phyloP scores from a whole-genome alignment of 2,113 vertebrate species.

The Condylura cristata region DNA sequence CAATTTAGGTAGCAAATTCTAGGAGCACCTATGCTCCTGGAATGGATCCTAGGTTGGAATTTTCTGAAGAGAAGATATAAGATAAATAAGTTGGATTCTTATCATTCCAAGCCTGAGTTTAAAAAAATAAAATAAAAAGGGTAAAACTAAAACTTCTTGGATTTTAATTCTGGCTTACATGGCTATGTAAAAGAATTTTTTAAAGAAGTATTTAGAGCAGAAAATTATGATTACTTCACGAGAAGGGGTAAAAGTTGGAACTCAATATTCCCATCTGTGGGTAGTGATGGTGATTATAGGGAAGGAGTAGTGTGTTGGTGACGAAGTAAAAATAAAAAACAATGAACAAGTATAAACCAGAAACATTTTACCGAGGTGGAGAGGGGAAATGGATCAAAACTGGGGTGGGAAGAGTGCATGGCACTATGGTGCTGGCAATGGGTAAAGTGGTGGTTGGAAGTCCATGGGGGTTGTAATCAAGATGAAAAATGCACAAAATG shows the following conservation, averaged over 20 bases:
- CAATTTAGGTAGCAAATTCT: constrained; percentile 57
- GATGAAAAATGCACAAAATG: too few relatives aligned
- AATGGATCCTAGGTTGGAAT: constrained; percentile 40
- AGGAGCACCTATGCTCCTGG: constrained; percentile 3
- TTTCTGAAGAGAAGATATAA: constrained; percentile 64
- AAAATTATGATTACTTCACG: constrained; percentile 44
- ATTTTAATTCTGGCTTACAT: constrained; percentile 12
- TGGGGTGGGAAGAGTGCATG: too few relatives aligned
- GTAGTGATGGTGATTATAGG: neutral
- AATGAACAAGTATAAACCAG: too few relatives aligned
- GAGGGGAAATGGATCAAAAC: too few relatives aligned
- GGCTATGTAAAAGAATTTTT: neutral
- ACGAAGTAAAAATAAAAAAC: too few relatives aligned
- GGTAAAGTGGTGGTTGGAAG: too few relatives aligned
- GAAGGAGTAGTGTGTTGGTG: neutral
- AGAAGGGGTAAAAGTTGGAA: constrained; percentile 2
- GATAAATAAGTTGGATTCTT: constrained; percentile 66
- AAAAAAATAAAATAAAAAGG: constrained; percentile 56
- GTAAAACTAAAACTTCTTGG: constrained; percentile 48
- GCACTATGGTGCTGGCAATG: too few relatives aligned
- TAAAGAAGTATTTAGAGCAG: neutral
- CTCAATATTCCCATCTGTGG: neutral
- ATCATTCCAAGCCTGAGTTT: constrained; percentile 62
- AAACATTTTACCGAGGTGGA: too few relatives aligned
- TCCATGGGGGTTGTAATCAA: too few relatives aligned